Evolutionary conservation across 2,888 invertebrate species (phyloP), one percentile per base, ranked within the genome.

Genomic region (Lasius fuliginosus): DNA sequence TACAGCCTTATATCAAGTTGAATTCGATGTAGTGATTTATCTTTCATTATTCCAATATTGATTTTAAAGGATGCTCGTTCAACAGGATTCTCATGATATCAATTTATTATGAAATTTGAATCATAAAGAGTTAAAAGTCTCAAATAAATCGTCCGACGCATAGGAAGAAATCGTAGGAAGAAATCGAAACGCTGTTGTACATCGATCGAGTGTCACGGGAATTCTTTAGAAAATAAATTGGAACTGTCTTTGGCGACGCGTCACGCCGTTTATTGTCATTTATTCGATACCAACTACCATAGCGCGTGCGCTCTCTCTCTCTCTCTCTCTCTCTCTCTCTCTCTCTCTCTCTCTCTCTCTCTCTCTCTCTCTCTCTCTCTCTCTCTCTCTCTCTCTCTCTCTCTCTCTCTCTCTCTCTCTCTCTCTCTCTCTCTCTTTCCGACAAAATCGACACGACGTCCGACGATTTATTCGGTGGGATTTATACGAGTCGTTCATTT

Each of bases 191-290:
- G 42, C 46, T 71, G 33, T 18, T 46, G 23, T 62, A 30, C 62
- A 79, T 60, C 46, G 60, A 79, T 46, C 79, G 73, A 81, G 84
- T 77, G 82, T 82, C 81, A 75, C 46, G 4, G 53, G 27, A 60
- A 62, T 83, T 73, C 86, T 53, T 84, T 73, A 75, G 89, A 89
- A 90, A 93, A 94, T 94, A 94, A 94, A 94, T 94, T 92, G 94
- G 92, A 92, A 92, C 91, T 94, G 94, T 92, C 93, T 92, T 92
- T 89, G 87, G 87, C 87, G 92, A 90, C 90, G 89, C 90, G 92
- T 91, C 90, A 89, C 89, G 89, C 90, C 92, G 92, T 93, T 93
- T 93, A 92, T 94, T 92, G 93, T 93, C 93, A 92, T 93, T 93
- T 92, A 91, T 91, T 92, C 93, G 91, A 93, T 92, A 92, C 87